Base-by-base conservation (phyloP, 2,113 vertebrate species). In the Paedocypris sp. region DNA sequence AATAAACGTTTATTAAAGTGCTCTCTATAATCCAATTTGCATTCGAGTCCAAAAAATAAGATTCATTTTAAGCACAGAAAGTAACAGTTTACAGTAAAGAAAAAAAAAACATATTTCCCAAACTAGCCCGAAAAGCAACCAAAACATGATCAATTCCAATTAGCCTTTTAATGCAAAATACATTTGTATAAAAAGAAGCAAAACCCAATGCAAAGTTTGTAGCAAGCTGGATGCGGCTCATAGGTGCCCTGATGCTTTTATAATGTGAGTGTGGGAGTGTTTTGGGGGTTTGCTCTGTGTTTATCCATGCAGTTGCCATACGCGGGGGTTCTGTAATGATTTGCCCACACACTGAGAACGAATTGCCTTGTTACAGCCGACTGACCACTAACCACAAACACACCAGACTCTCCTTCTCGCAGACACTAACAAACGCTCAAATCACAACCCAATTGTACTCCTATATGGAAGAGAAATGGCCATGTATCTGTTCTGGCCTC, bases 391-490 rank as follows among this genome's bases (percentile, higher is more conserved):
- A 57, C 42, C 22, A 57, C 35, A 38, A 51, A 18, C 23, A 46
- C 6, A 35, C 35, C 46, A 71, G 42, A 53, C 60, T 60, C 8
- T 61, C 38, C 53, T 29, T 26, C 51, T 47, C 26, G 11, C 47
- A 49, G n/a, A 64, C 29, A 64, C 38, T 54, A 9, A 64, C 43
- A 64, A 26, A 26, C 32, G 38, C 43, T 41, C 45, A 54, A 54
- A 32, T 22, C 54, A 67, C 66, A 62, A 59, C 54, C 72, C 49
- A 72, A 68, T 64, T 41, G 67, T 50, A 57, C 38, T 57, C 38
- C n/a, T 58, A 43, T 43, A 58, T 31, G 18, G 29, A 19, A 39
- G 25, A 16, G 16, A 52, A 45, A 19, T 11, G 53, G 53, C 29
- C 53, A 58, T 32, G 36, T 10, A 42, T 32, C 26, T 4, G 12